Percentiles rank a stretch among this genome's conserved stretches.
Evolutionary conservation across 2,797 vertebrate genomes (phyloP).

Genomic region (Mycteria americana): DNA sequence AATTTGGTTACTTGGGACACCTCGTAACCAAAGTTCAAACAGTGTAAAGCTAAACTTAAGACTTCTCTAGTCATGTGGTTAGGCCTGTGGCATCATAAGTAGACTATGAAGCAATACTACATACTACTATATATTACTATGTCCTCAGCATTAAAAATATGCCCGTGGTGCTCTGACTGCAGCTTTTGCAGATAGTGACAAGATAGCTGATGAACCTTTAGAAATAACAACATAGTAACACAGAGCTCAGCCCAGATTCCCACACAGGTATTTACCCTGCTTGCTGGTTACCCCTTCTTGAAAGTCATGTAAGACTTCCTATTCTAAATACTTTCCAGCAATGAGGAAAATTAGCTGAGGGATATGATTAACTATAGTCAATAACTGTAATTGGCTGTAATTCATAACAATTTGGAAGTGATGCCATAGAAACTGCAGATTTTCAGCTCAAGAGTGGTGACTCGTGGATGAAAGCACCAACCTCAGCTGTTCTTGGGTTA

Average conservation of each 20-base stretch:
- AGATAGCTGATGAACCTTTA: not conserved
- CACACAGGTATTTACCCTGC: not conserved
- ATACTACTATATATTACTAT: not conserved
- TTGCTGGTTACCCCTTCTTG: not conserved
- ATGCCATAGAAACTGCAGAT: not conserved
- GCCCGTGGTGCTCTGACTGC: not conserved
- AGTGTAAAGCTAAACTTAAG: not conserved
- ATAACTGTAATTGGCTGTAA: not conserved
- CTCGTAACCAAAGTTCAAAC: not conserved
- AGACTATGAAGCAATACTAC: not conserved
- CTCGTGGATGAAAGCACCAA: not conserved
- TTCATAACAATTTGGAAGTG: not conserved
- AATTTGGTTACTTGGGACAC: not conserved
- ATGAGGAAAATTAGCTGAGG: not conserved
- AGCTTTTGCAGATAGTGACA: not conserved
- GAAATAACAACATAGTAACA: not conserved
- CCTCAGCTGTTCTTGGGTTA: not conserved
- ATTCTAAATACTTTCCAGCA: not conserved
- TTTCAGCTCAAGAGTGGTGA: not conserved
- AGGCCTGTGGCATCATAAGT: not conserved
- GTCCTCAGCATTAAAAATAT: not conserved
- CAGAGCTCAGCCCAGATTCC: not conserved
- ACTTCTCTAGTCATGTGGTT: not conserved
- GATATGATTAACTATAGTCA: not conserved
- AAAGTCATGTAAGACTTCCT: not conserved